phyloP scores from a whole-genome alignment of 2,888 invertebrate species.

The Pantelozetes paolii region DNA sequence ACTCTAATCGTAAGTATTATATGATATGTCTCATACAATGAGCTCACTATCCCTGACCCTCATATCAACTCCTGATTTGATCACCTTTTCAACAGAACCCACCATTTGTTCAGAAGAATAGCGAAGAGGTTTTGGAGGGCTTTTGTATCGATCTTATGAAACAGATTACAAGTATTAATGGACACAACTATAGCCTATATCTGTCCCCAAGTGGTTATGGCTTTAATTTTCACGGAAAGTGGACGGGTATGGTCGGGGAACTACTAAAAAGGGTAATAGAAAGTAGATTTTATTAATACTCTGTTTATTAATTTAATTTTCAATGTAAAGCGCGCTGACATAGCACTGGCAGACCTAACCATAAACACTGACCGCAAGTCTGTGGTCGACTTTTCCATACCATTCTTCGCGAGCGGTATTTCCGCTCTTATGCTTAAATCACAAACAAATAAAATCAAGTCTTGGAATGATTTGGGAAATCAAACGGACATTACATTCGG shows the following conservation, averaged over 20 bases:
- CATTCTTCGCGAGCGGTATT: constrained; percentile 28
- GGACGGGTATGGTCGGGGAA: constrained; percentile 28
- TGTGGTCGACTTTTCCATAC: constrained; percentile 21
- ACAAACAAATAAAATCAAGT: constrained; percentile 2
- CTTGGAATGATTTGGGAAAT: constrained; percentile 26
- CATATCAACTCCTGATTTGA: no score
- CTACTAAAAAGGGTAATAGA: constrained; percentile 9
- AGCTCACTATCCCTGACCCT: no score
- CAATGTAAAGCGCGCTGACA: background rate
- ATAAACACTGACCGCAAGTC: constrained; percentile 9
- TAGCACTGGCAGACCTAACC: constrained; percentile 19
- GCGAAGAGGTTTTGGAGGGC: constrained; percentile 23
- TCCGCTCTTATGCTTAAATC: constrained; percentile 6
- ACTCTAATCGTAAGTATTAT: constrained; percentile 22
- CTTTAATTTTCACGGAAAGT: constrained; percentile 27
- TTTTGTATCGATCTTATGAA: constrained; percentile 24
- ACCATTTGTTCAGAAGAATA: constrained; percentile 18
- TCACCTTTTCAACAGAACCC: constrained; percentile 12
- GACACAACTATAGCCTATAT: constrained; percentile 8
- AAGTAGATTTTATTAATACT: background rate
- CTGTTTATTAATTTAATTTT: no score
- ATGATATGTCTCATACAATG: no score
- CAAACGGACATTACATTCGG: constrained; percentile 18
- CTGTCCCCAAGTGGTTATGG: constrained; percentile 15
- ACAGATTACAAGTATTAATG: background rate